Evolutionary conservation across 2,113 vertebrate species (phyloP), one percentile per base, ranked within the genome.

Genomic region (Pterocles gutturalis): DNA sequence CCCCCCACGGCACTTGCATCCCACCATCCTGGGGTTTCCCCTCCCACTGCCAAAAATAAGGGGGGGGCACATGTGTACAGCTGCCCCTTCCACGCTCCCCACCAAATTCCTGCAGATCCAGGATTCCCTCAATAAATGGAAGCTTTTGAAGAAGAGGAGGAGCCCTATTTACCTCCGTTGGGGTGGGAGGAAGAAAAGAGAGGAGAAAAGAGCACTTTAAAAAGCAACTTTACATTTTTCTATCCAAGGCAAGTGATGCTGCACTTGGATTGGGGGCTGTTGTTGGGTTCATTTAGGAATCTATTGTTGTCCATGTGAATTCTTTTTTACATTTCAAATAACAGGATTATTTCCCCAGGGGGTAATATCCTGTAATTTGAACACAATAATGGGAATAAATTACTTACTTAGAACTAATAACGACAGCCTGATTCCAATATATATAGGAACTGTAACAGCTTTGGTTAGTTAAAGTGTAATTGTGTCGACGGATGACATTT

Each of bases 341-440:
- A 95, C 86, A 93, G 92, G 97, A 98, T 97, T 97, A 97, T 97
- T 97, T 96, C 96, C 96, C 93, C 90, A 85, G 96, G 97, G 96
- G 96, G 94, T 96, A 97, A 97, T 96, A 97, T 96, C 95, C 96
- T 97, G 92, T 97, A 97, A 96, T 97, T 97, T 97, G 97, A 97
- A 97, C 92, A 97, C 96, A 98, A 97, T 96, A 97, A 97, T 95
- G 94, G 96, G 96, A 97, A 97, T 97, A 97, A 97, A 98, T 97
- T 97, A 97, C 97, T 97, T 94, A 97, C 97, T 97, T 96, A 95
- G 93, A 96, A 96, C 96, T 96, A 97, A 97, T 96, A 97, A 97
- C 89, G 90, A 94, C 96, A 95, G 96, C 87, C 95, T 94, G 95
- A 92, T 95, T 96, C 96, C 95, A 93, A 90, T 95, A 96, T 94